These are phyloP conservation scores for Takifugu flavidus DNA, from an alignment of 2,113 vertebrate genomes.

Conservation along the genomic window DNA sequence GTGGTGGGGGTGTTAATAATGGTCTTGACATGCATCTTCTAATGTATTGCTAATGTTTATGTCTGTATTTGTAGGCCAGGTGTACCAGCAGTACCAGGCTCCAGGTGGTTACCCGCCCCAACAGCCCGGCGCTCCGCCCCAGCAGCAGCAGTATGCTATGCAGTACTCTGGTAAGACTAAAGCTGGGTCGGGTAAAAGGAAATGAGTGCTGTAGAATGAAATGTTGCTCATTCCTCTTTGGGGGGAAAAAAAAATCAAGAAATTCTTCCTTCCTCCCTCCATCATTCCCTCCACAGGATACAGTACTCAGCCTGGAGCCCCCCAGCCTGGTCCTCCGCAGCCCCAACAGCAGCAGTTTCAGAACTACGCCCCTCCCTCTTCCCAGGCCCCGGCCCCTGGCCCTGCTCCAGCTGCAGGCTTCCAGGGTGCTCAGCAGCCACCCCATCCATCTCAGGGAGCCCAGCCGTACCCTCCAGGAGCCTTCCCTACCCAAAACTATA, in stretches of 20 bases:
- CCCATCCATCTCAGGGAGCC: constrained; percentile 78
- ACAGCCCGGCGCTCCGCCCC: constrained; percentile 77
- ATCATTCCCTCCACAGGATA: constrained; percentile 78
- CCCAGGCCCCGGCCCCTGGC: constrained; percentile 77
- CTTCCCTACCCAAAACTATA: constrained; percentile 89
- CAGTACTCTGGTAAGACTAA: constrained; percentile 92
- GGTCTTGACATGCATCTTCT: not conserved
- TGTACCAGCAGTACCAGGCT: constrained; percentile 94
- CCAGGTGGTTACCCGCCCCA: constrained; percentile 88
- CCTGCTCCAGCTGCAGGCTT: constrained; percentile 77
- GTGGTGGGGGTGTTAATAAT: no score
- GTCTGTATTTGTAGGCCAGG: constrained; percentile 79
- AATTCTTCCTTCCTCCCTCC: not conserved
- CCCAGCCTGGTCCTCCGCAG: constrained; percentile 79
- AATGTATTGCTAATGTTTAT: constrained; percentile 4
- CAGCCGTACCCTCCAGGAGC: constrained; percentile 86
- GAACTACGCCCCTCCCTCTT: constrained; percentile 83
- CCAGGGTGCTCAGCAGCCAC: constrained; percentile 75
- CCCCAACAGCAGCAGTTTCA: constrained; percentile 88
- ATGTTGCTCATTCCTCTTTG: not conserved
- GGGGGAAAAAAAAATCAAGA: not conserved
- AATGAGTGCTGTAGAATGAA: constrained; percentile 1
- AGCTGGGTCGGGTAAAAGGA: not conserved
- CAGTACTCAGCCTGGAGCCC: constrained; percentile 81
- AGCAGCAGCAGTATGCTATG: constrained; percentile 90